Conservation (phyloP, 2,113 vertebrate genomes). For the Taxidea taxus region DNA sequence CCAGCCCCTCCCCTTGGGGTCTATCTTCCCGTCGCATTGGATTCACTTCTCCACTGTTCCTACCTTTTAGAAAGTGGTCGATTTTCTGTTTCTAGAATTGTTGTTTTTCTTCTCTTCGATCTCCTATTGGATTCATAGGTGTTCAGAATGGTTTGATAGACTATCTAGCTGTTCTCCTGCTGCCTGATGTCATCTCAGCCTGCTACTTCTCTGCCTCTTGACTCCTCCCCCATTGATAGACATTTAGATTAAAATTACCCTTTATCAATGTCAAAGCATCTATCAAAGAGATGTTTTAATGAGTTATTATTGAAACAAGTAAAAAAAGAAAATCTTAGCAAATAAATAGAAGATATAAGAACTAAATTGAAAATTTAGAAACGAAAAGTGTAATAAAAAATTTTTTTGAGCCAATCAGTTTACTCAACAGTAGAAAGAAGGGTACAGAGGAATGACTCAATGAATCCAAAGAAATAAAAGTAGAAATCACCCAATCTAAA, state of each 20-base stretch:
- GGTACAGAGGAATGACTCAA: background rate
- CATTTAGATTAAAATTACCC: background rate
- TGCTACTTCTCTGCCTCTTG: too few species aligned
- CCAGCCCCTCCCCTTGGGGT: too few species aligned
- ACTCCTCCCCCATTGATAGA: too few species aligned
- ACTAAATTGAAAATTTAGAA: background rate
- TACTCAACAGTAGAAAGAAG: background rate
- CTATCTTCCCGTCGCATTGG: too few species aligned
- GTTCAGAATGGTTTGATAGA: too few species aligned
- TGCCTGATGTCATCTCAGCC: too few species aligned
- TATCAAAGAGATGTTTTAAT: background rate
- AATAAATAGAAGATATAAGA: background rate
- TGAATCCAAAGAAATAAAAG: background rate
- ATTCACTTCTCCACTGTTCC: too few species aligned
- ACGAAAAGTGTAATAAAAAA: background rate
- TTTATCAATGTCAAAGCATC: background rate
- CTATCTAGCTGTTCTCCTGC: too few species aligned
- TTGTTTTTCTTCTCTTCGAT: too few species aligned
- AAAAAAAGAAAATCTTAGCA: background rate
- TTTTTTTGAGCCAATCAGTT: background rate
- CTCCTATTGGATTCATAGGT: too few species aligned
- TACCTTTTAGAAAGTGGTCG: too few species aligned
- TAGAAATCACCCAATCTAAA: background rate
- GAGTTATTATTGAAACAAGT: background rate
- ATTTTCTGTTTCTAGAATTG: too few species aligned